phyloP scores from a whole-genome alignment of 2,797 vertebrate species.

The Pseudotriccus pelzelni region DNA sequence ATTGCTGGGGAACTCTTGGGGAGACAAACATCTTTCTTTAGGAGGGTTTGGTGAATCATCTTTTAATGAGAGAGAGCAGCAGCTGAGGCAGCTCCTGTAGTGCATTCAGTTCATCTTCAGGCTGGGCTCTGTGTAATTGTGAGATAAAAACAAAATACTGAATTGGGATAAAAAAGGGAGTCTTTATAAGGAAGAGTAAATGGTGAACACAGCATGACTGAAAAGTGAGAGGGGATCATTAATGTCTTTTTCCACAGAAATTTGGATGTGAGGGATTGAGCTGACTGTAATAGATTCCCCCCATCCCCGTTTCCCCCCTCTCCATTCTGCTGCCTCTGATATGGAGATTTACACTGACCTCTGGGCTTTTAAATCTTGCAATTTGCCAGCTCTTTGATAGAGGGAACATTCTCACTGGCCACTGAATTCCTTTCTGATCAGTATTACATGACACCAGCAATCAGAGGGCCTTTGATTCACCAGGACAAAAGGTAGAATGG shows the following conservation, averaged over 20 bases:
- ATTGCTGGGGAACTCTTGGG: not conserved
- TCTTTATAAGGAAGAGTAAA: not conserved
- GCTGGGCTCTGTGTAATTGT: not conserved
- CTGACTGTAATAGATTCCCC: slow-evolving; percentile 51
- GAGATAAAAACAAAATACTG: not conserved
- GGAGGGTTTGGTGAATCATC: not conserved
- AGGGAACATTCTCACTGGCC: slow-evolving; percentile 58
- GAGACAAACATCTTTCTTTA: not conserved
- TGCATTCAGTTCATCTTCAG: not conserved
- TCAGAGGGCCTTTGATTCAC: slow-evolving; percentile 56
- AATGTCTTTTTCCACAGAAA: slow-evolving; percentile 37
- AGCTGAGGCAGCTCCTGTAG: not conserved
- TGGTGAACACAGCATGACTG: not conserved
- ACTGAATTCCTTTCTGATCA: slow-evolving; percentile 66
- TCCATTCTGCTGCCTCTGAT: slow-evolving; percentile 59
- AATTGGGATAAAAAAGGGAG: not conserved
- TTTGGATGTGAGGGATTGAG: slow-evolving; percentile 17
- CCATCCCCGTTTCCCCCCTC: not conserved
- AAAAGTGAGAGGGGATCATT: slow-evolving; percentile 13
- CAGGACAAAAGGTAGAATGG: slow-evolving; percentile 52
- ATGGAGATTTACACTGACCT: slow-evolving; percentile 74
- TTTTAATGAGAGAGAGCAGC: not conserved
- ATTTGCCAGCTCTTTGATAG: slow-evolving; percentile 69
- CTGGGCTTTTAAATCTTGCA: slow-evolving; percentile 68
- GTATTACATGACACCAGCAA: slow-evolving; percentile 42